These are phyloP conservation scores for Stratiolaelaps scimitus DNA, from an alignment of 1,140 invertebrate species.

Conservation along the genomic window DNA sequence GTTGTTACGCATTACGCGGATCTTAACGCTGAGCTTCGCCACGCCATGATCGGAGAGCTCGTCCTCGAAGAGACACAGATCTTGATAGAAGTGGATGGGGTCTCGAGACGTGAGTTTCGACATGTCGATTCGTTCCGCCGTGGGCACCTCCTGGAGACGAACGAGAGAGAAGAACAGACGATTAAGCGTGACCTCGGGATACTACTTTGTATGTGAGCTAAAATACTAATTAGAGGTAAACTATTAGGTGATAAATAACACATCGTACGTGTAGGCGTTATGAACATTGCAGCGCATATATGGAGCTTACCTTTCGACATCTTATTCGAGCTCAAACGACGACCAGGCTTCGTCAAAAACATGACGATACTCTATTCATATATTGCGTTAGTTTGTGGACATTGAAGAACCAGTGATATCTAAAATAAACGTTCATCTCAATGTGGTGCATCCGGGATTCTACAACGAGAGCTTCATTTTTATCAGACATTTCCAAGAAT, in stretches of 20 bases:
- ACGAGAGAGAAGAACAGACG: conserved; percentile 23
- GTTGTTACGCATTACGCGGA: conserved; percentile 84
- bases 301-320: too few species aligned
- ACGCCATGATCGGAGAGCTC: conserved; percentile 96
- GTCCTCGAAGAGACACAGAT: conserved; percentile 90
- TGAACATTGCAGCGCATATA: too few species aligned
- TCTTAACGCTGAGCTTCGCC: conserved; percentile 76
- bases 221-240: not conserved
- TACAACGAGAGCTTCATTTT: too few species aligned
- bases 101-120: conserved; percentile 79
- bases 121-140: conserved; percentile 68
- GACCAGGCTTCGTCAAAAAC: too few species aligned
- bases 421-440: too few species aligned
- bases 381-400: too few species aligned
- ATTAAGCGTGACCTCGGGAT: too few species aligned
- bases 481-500: too few species aligned
- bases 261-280: not conserved
- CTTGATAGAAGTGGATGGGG: conserved; percentile 84
- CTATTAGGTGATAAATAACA: conserved; percentile 39
- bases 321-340: too few species aligned
- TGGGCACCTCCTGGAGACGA: conserved; percentile 43
- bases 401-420: too few species aligned
- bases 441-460: too few species aligned
- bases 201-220: not conserved
- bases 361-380: too few species aligned